Evolutionary conservation across 2,888 invertebrate species (phyloP).

Genomic region (Temnothorax unifasciatus): DNA sequence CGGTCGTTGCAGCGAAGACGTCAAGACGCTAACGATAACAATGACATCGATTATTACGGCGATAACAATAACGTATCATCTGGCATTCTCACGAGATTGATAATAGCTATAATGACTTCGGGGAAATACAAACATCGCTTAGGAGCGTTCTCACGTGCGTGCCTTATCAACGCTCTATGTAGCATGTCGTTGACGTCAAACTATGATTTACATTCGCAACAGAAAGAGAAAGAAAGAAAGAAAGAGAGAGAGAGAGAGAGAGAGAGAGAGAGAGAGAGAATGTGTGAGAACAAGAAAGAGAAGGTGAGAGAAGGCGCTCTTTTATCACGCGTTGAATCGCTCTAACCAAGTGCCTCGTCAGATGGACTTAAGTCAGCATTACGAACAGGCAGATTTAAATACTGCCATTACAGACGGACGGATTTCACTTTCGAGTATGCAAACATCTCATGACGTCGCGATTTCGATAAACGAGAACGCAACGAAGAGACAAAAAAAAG

Average conservation of each 20-base stretch:
- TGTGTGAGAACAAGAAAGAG: neutral
- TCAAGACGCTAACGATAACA: conserved; percentile 1
- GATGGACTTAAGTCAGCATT: neutral
- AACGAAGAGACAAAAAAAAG: neutral
- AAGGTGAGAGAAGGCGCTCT: conserved; percentile 9
- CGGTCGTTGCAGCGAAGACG: neutral
- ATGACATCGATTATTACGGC: neutral
- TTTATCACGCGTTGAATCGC: neutral
- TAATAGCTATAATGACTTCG: neutral
- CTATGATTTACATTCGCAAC: neutral
- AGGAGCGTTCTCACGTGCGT: neutral
- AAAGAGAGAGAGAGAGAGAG: no score
- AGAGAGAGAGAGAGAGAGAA: no score
- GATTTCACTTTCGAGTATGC: neutral
- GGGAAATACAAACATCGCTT: neutral
- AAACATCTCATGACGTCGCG: neutral
- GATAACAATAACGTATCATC: neutral
- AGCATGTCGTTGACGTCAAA: neutral
- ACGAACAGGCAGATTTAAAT: conserved; percentile 3
- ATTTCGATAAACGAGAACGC: neutral
- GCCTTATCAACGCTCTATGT: conserved; percentile 8
- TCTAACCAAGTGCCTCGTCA: neutral
- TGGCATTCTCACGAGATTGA: neutral
- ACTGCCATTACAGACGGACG: neutral
- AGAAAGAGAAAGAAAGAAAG: neutral